Evolutionary conservation across 2,888 invertebrate genomes (phyloP).

Genomic region (Endotricha flammealis): DNA sequence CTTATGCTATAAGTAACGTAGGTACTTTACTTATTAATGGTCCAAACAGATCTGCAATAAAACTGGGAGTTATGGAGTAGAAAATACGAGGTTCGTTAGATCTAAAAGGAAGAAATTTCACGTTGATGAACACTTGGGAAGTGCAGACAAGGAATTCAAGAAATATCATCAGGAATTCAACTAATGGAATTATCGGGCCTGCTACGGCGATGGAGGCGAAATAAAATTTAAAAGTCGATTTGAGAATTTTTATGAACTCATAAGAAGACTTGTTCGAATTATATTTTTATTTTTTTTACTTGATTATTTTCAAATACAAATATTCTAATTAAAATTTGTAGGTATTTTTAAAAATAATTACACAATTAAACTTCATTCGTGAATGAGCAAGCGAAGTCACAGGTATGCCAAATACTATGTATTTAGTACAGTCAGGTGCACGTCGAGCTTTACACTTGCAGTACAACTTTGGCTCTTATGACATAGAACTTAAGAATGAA

Average conservation of each 20-base stretch:
- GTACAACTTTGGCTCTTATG: no score
- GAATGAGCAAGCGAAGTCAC: no score
- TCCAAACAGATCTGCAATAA: slow-evolving; percentile 33
- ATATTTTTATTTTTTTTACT: no score
- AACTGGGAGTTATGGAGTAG: not conserved
- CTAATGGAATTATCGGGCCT: slow-evolving; percentile 41
- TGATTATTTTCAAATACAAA: no score
- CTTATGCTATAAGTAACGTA: slow-evolving; percentile 31
- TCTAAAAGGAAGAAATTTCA: slow-evolving; percentile 28
- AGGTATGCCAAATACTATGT: no score
- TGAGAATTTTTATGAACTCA: not conserved
- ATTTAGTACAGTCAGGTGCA: no score
- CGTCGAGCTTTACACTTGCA: no score
- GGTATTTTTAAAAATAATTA: no score
- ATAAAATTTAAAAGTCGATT: not conserved
- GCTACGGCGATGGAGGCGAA: slow-evolving; percentile 21
- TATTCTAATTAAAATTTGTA: no score
- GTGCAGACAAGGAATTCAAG: slow-evolving; percentile 29
- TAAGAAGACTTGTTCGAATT: no score
- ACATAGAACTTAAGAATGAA: no score
- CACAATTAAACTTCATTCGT: no score
- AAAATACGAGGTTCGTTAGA: not conserved
- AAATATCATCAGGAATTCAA: slow-evolving; percentile 38
- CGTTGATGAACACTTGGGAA: slow-evolving; percentile 6
- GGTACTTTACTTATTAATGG: slow-evolving; percentile 36